These are phyloP conservation scores for Planococcus citri DNA, from an alignment of 1,140 invertebrate species.

Conservation along the genomic window DNA sequence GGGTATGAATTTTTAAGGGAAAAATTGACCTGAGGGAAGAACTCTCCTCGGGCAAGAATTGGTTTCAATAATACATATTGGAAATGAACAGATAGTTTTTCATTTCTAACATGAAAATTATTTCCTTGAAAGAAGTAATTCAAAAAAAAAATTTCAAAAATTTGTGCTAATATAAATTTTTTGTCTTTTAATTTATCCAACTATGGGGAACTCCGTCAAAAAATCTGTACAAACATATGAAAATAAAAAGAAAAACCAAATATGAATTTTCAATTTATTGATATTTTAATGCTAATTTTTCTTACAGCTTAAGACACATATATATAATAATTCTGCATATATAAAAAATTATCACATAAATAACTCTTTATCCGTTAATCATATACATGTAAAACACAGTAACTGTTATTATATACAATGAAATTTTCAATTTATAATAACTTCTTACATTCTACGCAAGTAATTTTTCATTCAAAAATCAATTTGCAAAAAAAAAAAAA, in stretches of 20 bases:
- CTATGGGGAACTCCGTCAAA: too few relatives aligned
- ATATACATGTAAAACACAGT: conserved; percentile 10
- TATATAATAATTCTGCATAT: conserved; percentile 14
- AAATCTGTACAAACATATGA: too few relatives aligned
- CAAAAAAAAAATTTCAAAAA: too few relatives aligned
- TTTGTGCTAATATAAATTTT: too few relatives aligned
- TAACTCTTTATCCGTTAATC: conserved; percentile 15
- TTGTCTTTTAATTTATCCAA: too few relatives aligned
- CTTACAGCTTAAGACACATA: conserved; percentile 19
- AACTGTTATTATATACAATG: conserved; percentile 17
- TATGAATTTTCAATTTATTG: conserved; percentile 15
- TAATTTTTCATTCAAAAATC: conserved; percentile 21
- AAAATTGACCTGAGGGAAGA: too few relatives aligned
- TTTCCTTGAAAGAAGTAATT: too few relatives aligned
- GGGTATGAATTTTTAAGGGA: too few relatives aligned
- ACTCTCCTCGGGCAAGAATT: too few relatives aligned
- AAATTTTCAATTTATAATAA: conserved; percentile 7
- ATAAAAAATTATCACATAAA: conserved; percentile 21
- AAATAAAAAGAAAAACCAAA: not conserved
- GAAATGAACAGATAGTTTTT: too few relatives aligned
- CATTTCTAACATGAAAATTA: too few relatives aligned
- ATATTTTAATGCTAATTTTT: conserved; percentile 15
- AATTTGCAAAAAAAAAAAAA: conserved; percentile 23
- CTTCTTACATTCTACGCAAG: conserved; percentile 14
- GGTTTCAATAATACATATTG: too few relatives aligned